These are phyloP conservation scores for Echeneis naucrates DNA, from an alignment of 2,797 vertebrate species.

Conservation along the genomic window DNA sequence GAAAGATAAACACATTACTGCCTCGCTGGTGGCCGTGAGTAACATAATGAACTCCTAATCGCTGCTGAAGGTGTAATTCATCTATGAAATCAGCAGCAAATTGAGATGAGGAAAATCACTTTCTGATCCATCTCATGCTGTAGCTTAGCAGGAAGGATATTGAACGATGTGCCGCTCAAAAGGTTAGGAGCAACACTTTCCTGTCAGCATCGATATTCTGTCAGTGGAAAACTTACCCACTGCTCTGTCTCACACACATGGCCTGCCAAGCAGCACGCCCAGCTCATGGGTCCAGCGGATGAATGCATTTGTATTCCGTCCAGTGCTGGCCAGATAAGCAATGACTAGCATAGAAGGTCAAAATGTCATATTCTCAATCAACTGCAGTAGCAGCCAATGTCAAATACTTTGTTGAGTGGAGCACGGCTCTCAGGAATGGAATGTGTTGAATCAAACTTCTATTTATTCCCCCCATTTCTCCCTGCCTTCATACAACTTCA, in stretches of 20 bases:
- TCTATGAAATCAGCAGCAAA: conserved; percentile 84
- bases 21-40: conserved; percentile 72
- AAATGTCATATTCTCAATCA: conserved; percentile 79
- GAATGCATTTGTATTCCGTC: conserved; percentile 74
- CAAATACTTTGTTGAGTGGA: conserved; percentile 71
- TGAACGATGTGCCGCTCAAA: conserved; percentile 73
- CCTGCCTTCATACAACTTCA: conserved; percentile 35
- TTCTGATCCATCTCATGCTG: conserved; percentile 79
- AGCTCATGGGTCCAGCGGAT: conserved; percentile 40
- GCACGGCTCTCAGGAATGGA: conserved; percentile 62
- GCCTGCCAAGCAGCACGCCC: conserved; percentile 41
- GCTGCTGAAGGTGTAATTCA: conserved; percentile 84
- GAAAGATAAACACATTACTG: conserved; percentile 84
- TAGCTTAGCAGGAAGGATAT: conserved; percentile 77
- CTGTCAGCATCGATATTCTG: conserved; percentile 80
- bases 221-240: conserved; percentile 72
- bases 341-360: conserved; percentile 72
- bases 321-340: conserved; percentile 65
- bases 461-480: conserved; percentile 42
- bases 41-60: conserved; percentile 86
- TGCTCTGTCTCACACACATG: conserved; percentile 39
- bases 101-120: conserved; percentile 84
- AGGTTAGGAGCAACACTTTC: conserved; percentile 82
- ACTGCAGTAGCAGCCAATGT: conserved; percentile 67
- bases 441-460: conserved; percentile 62